Evolutionary conservation across 2,113 vertebrate genomes (phyloP), one percentile per base, ranked within the genome.

Genomic region (Arizona elegans): DNA sequence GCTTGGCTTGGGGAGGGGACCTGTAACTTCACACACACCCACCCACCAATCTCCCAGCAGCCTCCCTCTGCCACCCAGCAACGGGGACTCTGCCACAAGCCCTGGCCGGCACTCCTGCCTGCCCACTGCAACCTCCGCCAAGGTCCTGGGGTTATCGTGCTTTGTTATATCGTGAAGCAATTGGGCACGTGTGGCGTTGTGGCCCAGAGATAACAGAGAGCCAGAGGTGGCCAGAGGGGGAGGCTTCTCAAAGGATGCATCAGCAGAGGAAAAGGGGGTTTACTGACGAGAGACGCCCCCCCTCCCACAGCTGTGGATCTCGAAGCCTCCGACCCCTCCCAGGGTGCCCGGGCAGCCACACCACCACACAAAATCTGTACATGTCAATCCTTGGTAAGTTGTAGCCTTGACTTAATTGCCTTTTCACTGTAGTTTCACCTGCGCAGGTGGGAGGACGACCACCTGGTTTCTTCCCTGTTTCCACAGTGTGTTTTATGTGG

Each of bases 221-320:
- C 52, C 26, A 54, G 87, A 50, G 43, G 33, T 8, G 21, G 21
- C 33, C 23, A 2, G 24, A 9, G 81, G 13, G 50, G 26, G 50
- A 54, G 13, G 21, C 10, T 52, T 26, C 3, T 4, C 5, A 3
- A 85, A 33, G 12, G n/a, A 21, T 17, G 15, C 8, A 2, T 1
- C 81, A 21, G 38, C 0, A 0, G 1, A 47, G 54, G 38, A 10
- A 47, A 86, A 38, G 7, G 81, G 19, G 19, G 11, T 86, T 43
- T 1, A 9, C 19, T 1, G n/a, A 8, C 0, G 3, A 8, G 17
- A 85, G 13, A 17, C 2, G 4, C 43, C 38, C 8, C 5, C 5
- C 17, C 2, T 33, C 3, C 23, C 59, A 11, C 26, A 29, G 19
- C 38, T 17, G 75, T 38, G 8, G 33, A 15, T 38, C 75, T 43